Base-by-base conservation (phyloP, 2,797 vertebrate genomes). In the Cyclopterus lumpus region DNA sequence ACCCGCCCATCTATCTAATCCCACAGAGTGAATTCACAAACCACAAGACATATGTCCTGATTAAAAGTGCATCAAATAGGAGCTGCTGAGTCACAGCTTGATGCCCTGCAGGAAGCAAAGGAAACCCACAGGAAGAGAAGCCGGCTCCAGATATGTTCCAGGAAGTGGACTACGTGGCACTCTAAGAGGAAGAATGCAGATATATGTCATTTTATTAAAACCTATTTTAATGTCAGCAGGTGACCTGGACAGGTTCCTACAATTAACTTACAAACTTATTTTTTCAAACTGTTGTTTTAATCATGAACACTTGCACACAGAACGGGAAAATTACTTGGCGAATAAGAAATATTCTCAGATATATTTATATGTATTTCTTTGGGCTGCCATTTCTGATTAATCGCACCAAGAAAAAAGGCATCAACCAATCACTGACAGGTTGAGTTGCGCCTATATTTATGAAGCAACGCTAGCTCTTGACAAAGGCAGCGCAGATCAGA, bases 1-100 rank as follows among this genome's bases (percentile, higher is more conserved):
- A 51, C 54, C 26, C 22, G 28, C 36, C 28, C 38, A 66, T 54
- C 62, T 28, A n/a, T n/a, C n/a, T n/a, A n/a, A n/a, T n/a, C n/a
- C n/a, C n/a, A n/a, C n/a, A n/a, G n/a, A n/a, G n/a, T n/a, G n/a
- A n/a, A n/a, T n/a, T n/a, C n/a, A n/a, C n/a, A n/a, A n/a, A n/a
- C n/a, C n/a, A n/a, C n/a, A n/a, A n/a, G n/a, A n/a, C n/a, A n/a
- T n/a, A n/a, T n/a, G n/a, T n/a, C n/a, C n/a, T n/a, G n/a, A n/a
- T n/a, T 80, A 81, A 71, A 72, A 60, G 34, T 34, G 59, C 32
- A 58, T 49, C 78, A 77, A 63, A 67, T 48, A 48, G 38, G 32
- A 78, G 68, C 49, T 14, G 82, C 64, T 77, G 77, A 88, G 84
- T 91, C 87, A 89, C 65, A 67, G 77, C 26, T 26, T 14, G 22